Evolutionary conservation across 2,888 invertebrate species (phyloP).

Genomic region (Anthophora plumipes): DNA sequence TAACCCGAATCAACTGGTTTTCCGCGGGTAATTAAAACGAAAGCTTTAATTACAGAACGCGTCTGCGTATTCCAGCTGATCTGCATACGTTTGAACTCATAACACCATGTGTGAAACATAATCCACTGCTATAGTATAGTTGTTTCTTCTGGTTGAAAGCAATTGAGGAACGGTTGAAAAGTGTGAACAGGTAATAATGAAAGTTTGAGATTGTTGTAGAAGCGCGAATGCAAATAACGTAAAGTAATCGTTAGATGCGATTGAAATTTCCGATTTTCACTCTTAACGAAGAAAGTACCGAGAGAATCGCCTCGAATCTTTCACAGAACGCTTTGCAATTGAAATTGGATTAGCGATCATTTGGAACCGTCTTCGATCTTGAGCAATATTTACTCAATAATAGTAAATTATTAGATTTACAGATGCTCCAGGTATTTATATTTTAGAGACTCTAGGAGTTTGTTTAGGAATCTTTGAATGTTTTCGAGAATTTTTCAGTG

Average conservation of each 20-base stretch:
- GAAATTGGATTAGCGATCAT: not conserved
- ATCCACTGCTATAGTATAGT: too few relatives aligned
- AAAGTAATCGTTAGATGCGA: not conserved
- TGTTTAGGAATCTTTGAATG: not conserved
- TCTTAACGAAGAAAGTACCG: not conserved
- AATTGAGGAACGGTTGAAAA: not conserved
- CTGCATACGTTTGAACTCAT: not conserved
- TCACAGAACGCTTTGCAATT: not conserved
- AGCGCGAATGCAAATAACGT: not conserved
- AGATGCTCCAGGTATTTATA: too few relatives aligned
- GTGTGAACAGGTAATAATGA: too few relatives aligned
- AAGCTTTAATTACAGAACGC: constrained; percentile 13
- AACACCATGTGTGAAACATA: not conserved
- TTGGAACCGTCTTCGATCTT: not conserved
- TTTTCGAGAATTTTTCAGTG: not conserved
- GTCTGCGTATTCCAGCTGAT: not conserved
- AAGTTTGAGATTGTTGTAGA: not conserved
- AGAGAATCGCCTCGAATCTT: not conserved
- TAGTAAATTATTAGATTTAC: too few relatives aligned
- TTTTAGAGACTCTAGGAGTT: not conserved
- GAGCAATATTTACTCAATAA: not conserved
- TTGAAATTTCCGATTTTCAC: constrained; percentile 15
- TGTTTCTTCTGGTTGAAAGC: not conserved
- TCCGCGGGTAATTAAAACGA: constrained; percentile 26
- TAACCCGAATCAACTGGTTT: constrained; percentile 14